These are phyloP conservation scores for Oncorhynchus nerka DNA, from an alignment of 2,113 vertebrate genomes.

Conservation along the genomic window DNA sequence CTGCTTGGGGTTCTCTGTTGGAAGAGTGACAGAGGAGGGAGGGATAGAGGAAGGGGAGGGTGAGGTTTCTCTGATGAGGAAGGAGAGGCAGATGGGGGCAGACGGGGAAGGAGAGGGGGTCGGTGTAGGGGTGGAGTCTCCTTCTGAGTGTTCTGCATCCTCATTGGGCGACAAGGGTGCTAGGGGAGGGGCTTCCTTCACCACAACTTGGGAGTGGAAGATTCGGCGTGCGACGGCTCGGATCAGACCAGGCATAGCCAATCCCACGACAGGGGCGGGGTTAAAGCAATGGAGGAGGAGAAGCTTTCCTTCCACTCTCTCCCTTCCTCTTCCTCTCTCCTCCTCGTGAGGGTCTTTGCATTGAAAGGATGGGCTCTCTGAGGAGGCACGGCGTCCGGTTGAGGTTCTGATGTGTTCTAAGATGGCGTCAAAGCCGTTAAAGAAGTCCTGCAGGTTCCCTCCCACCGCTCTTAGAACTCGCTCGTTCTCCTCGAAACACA, in stretches of 20 bases:
- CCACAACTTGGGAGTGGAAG: constrained; percentile 85
- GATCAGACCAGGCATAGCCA: constrained; percentile 94
- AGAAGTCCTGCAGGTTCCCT: constrained; percentile 94
- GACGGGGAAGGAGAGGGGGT: constrained; percentile 53
- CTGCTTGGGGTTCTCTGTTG: constrained; percentile 76
- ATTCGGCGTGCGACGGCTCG: constrained; percentile 91
- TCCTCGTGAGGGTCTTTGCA: constrained; percentile 88
- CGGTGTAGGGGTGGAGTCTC: constrained; percentile 74
- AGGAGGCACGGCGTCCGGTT: constrained; percentile 86
- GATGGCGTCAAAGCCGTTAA: constrained; percentile 96
- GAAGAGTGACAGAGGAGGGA: constrained; percentile 68
- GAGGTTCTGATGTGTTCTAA: constrained; percentile 96
- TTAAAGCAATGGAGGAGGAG: constrained; percentile 94
- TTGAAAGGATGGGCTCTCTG: constrained; percentile 95
- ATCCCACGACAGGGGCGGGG: constrained; percentile 86
- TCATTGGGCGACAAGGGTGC: constrained; percentile 64
- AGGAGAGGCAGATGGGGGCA: constrained; percentile 79
- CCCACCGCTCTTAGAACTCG: constrained; percentile 93
- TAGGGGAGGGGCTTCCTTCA: constrained; percentile 85
- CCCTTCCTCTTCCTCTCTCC: constrained; percentile 65
- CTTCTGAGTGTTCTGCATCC: constrained; percentile 76
- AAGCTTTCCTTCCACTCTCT: constrained; percentile 70
- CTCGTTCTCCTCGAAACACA: constrained; percentile 96
- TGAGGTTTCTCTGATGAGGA: constrained; percentile 82
- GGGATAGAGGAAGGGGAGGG: constrained; percentile 70